Evolutionary conservation across 64 coral and sea anemone species (phyloP).

Genomic region (Stichodactyla mertensii): DNA sequence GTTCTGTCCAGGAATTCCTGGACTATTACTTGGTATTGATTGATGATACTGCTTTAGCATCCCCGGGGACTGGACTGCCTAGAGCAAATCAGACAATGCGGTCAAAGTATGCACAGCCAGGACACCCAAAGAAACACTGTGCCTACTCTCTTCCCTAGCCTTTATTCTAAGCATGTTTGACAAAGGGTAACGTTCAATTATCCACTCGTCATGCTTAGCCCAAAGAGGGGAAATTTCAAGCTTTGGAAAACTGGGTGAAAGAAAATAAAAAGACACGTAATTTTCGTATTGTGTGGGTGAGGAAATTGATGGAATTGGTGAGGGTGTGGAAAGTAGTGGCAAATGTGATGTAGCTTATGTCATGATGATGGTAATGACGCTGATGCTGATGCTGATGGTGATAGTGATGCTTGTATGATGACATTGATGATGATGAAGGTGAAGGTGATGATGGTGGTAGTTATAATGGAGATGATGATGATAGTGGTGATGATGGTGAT

Average conservation of each 20-base stretch:
- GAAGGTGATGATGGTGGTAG: not conserved
- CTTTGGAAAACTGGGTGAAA: too few species aligned
- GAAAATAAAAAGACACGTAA: too few species aligned
- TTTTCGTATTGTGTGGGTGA: too few species aligned
- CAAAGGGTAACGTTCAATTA: too few species aligned
- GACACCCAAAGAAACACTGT: too few species aligned
- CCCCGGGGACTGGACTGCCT: slow-evolving; percentile 35
- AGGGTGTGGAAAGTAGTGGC: not conserved
- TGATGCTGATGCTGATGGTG: not conserved
- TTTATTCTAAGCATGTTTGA: too few species aligned
- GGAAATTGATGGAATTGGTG: too few species aligned
- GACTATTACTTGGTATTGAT: slow-evolving; percentile 3
- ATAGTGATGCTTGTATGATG: not conserved
- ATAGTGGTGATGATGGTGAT: not conserved
- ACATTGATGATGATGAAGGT: not conserved
- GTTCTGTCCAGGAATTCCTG: not conserved
- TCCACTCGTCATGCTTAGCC: too few species aligned
- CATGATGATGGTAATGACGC: not conserved
- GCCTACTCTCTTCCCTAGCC: too few species aligned
- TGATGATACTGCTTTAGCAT: slow-evolving; percentile 22
- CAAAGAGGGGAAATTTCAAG: too few species aligned
- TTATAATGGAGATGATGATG: not conserved
- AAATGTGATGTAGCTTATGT: not conserved
- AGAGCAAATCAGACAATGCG: slow-evolving; percentile 20
- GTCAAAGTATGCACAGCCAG: slow-evolving; percentile 15